These are phyloP conservation scores for Plagodis pulveraria DNA, from an alignment of 2,888 invertebrate species.

Conservation along the genomic window DNA sequence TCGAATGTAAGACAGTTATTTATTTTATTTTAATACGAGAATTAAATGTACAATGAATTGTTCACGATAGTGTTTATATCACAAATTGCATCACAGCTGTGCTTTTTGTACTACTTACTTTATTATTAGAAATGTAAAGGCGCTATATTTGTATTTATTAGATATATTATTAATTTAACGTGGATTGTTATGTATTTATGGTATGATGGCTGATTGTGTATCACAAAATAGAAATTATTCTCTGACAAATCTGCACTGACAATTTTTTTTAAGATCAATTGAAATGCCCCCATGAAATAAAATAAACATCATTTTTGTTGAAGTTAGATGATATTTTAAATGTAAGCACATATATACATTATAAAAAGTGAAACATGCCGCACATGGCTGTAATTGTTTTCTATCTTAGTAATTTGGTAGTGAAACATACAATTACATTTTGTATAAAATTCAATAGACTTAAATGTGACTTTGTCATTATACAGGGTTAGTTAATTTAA, in stretches of 20 bases:
- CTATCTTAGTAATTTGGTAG: too few relatives aligned
- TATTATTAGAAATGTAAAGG: conserved; percentile 2
- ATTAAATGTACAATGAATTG: conserved; percentile 20
- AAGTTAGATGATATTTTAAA: too few relatives aligned
- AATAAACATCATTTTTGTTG: too few relatives aligned
- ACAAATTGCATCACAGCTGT: conserved; percentile 22
- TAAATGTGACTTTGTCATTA: too few relatives aligned
- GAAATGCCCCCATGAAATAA: too few relatives aligned
- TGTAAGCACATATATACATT: too few relatives aligned
- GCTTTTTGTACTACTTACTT: conserved; percentile 15
- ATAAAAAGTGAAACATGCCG: too few relatives aligned
- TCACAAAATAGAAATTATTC: background rate
- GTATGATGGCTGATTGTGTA: conserved; percentile 18
- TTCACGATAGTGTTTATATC: conserved; percentile 17
- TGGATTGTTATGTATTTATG: conserved; percentile 24
- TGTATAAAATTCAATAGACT: too few relatives aligned
- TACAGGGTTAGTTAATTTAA: too few relatives aligned
- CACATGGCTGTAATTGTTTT: too few relatives aligned
- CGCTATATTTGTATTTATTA: conserved; percentile 4
- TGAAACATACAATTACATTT: too few relatives aligned
- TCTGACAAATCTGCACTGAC: background rate
- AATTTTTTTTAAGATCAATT: background rate
- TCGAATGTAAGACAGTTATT: conserved; percentile 40
- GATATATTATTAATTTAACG: conserved; percentile 3
- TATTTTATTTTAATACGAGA: conserved; percentile 45